A percentile compares a stretch with the other conserved stretches of the same genome.
These are phyloP conservation scores for Coreius guichenoti DNA, from an alignment of 2,797 vertebrate species.

Conservation along the genomic window DNA sequence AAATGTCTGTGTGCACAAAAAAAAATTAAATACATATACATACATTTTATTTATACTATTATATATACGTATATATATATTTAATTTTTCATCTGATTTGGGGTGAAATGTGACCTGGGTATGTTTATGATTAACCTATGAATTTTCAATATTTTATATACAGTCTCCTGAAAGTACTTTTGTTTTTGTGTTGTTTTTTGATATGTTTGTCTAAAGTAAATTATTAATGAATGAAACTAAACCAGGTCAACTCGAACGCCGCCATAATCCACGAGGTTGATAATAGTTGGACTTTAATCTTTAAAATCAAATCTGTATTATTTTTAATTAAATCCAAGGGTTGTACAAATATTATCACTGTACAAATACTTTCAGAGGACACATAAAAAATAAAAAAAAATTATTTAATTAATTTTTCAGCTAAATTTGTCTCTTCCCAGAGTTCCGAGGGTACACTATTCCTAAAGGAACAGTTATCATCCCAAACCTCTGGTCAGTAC, in stretches of 20 bases:
- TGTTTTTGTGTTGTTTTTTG: background rate
- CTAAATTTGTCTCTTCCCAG: slow-evolving; percentile 69
- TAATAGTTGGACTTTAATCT: background rate
- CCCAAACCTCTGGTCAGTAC: slow-evolving; percentile 93
- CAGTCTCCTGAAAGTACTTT: background rate
- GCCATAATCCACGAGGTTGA: background rate
- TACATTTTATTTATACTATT: too few relatives aligned
- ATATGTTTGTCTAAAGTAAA: slow-evolving; percentile 6
- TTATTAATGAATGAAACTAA: slow-evolving; percentile 24
- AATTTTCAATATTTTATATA: background rate
- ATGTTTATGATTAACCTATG: background rate
- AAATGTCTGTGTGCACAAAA: too few relatives aligned
- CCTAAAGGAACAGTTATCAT: slow-evolving; percentile 90
- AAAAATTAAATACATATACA: too few relatives aligned
- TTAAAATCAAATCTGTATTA: background rate
- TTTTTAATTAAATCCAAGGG: background rate
- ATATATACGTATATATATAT: too few relatives aligned
- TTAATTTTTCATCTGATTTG: background rate
- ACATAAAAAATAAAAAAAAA: background rate
- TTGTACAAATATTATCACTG: background rate
- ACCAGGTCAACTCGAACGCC: background rate
- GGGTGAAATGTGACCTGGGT: background rate
- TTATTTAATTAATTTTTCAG: background rate
- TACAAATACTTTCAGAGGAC: background rate
- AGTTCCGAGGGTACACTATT: slow-evolving; percentile 90